Evolutionary conservation across 1,140 invertebrate genomes (phyloP), one percentile per base, ranked within the genome.

Genomic region (Drosophila burlai): DNA sequence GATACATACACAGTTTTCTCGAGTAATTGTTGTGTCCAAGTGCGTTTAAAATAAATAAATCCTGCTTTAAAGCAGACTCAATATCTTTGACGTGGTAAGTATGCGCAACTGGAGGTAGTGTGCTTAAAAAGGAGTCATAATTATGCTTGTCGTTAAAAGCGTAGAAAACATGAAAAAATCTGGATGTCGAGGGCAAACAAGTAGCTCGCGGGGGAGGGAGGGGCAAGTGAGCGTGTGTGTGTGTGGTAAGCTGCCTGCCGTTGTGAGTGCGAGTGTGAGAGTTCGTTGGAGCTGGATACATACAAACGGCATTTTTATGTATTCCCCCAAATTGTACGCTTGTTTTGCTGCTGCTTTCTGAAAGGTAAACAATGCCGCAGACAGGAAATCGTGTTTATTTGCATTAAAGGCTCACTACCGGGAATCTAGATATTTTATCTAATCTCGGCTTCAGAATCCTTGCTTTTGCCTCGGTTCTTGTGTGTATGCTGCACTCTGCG

Each of bases 31-130:
- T 62, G 54, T 66, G 29, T 42, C 18, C 31, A 49, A 73, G 68
- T 81, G 81, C 36, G 63, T 49, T 42, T 49, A 63, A 83, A 71
- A 89, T 67, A 61, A 90, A 68, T 59, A 60, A 69, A 74, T 58
- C 55, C 85, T 90, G 85, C 81, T 89, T 60, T 60, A 68, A 76
- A 80, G 85, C 81, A 89, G 86, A 60, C 42, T 42, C 24, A 71
- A 57, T 69, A 46, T 34, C 61, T 66, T 49, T 72, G 71, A 89
- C 81, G 72, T 61, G 85, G 84, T 89, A 78, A 89, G 84, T 84
- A 65, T 36, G 21, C 4, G 15, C 21, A n/a, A 24, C 31, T 29
- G 3, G 3, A 26, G 18, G 40, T 42, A 34, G 43, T 42, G 9
- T 6, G 21, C 9, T 11, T 36, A 9, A 24, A 46, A 52, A 24